These are phyloP conservation scores for Pavo muticus DNA, from an alignment of 2,113 vertebrate species.

Conservation along the genomic window DNA sequence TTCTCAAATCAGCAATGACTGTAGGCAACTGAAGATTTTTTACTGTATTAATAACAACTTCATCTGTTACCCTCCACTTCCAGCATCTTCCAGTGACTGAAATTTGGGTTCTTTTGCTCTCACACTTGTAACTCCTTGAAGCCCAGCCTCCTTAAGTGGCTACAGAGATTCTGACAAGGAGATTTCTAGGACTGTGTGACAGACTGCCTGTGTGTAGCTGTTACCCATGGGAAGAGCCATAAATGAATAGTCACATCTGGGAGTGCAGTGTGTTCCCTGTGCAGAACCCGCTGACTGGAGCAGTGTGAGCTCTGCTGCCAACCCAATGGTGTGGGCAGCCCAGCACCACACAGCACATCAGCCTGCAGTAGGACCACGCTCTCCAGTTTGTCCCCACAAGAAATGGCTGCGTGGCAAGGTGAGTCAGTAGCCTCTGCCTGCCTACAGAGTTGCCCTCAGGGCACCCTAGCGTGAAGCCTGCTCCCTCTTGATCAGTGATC, in stretches of 20 bases:
- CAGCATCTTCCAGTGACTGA: background rate
- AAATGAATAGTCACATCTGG: background rate
- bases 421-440: background rate
- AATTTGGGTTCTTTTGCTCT: background rate
- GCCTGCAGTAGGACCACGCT: rapidly evolving
- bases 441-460: rapidly evolving
- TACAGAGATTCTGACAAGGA: background rate
- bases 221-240: background rate
- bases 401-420: background rate
- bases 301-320: too few species aligned
- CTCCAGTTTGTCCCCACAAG: background rate
- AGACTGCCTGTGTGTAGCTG: background rate
- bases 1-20: background rate
- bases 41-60: background rate
- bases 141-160: background rate
- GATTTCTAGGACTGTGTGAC: background rate
- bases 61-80: background rate
- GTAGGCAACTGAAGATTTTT: background rate
- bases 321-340: background rate
- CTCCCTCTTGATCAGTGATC: background rate
- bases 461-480: too few species aligned
- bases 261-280: background rate
- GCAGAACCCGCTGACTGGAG: background rate
- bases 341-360: too few species aligned
- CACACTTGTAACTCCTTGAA: background rate